Evolutionary conservation across 2,888 invertebrate genomes (phyloP).

Genomic region (Exephanes ischioxanthus): DNA sequence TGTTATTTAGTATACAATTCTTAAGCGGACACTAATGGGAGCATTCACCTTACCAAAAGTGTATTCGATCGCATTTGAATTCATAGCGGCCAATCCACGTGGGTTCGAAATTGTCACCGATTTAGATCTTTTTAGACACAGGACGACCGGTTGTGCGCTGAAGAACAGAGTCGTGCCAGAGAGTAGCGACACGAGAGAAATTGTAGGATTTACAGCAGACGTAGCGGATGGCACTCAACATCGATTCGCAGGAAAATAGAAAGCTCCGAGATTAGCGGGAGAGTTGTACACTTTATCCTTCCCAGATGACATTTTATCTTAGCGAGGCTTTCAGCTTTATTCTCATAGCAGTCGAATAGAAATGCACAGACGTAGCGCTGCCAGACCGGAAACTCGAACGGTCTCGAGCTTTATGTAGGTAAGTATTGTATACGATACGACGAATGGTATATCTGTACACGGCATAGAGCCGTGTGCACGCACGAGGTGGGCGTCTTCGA

Average conservation of each 20-base stretch:
- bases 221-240: not conserved
- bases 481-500: not conserved
- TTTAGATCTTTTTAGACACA: not conserved
- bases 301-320: slow-evolving; percentile 11
- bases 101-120: no score
- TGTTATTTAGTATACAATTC: no score
- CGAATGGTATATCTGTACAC: not conserved
- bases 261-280: not conserved
- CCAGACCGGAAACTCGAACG: slow-evolving; percentile 26
- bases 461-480: not conserved
- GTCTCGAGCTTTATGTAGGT: slow-evolving; percentile 35
- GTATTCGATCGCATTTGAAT: no score
- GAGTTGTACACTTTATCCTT: not conserved
- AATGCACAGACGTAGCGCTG: slow-evolving; percentile 6
- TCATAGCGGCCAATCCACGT: no score
- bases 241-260: slow-evolving; percentile 18
- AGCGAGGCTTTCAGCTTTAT: slow-evolving; percentile 20
- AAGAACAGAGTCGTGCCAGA: not conserved
- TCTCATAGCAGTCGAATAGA: slow-evolving; percentile 27
- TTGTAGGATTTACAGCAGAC: not conserved
- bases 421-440: slow-evolving; percentile 21
- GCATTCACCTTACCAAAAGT: no score
- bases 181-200: not conserved
- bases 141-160: not conserved
- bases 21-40: no score